phyloP scores from a whole-genome alignment of 2,888 invertebrate genomes.

The Amiota mariae region DNA sequence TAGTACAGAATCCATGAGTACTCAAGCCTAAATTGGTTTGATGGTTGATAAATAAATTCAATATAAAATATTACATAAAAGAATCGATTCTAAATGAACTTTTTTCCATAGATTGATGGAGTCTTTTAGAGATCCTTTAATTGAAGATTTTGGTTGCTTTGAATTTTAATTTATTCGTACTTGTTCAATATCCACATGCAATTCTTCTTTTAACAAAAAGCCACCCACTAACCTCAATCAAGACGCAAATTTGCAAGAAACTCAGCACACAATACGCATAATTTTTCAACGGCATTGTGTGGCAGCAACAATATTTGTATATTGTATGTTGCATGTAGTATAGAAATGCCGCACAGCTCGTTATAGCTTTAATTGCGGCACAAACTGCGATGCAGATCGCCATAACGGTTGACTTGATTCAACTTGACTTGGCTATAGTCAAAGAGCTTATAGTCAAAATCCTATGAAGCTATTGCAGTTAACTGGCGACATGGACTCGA shows the following conservation, averaged over 20 bases:
- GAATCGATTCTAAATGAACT: too few relatives aligned
- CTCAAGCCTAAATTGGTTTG: too few relatives aligned
- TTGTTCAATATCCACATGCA: too few relatives aligned
- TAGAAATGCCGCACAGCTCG: slow-evolving; percentile 19
- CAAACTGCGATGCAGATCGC: not conserved
- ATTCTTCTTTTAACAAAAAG: slow-evolving; percentile 6
- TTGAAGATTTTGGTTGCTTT: too few relatives aligned
- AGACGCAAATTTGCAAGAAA: slow-evolving; percentile 12
- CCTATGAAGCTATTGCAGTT: slow-evolving; percentile 1
- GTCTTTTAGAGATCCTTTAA: too few relatives aligned
- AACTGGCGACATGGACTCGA: not conserved
- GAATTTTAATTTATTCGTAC: too few relatives aligned
- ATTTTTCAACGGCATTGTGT: not conserved
- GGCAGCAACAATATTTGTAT: too few relatives aligned
- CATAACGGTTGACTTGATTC: slow-evolving; percentile 21
- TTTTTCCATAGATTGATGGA: too few relatives aligned
- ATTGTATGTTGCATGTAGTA: not conserved
- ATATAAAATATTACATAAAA: too few relatives aligned
- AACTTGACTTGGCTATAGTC: not conserved
- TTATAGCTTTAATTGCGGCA: slow-evolving; percentile 24
- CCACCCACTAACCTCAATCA: slow-evolving; percentile 25
- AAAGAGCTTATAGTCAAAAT: not conserved
- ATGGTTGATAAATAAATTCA: too few relatives aligned
- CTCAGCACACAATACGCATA: slow-evolving; percentile 14
- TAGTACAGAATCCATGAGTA: too few relatives aligned